Evolutionary conservation across 2,888 invertebrate genomes (phyloP), one percentile per base, ranked within the genome.

Genomic region (Parapristionchus giblindavisi): DNA sequence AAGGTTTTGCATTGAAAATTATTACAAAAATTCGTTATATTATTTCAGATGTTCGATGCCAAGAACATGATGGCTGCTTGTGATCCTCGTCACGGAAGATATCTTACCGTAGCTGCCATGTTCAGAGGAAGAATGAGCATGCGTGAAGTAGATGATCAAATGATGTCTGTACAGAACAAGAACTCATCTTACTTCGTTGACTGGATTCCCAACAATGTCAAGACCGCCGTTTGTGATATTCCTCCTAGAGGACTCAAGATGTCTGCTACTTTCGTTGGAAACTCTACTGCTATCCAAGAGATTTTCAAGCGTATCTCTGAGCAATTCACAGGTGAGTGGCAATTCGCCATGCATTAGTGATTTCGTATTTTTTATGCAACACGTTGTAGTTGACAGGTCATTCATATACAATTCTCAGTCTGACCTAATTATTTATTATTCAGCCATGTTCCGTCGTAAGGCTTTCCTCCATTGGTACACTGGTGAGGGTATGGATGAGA

Each of bases 381-480:
- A n/a, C n/a, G n/a, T n/a, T n/a, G n/a, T n/a, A n/a, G n/a, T n/a
- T n/a, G n/a, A n/a, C n/a, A n/a, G n/a, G n/a, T n/a, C n/a, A n/a
- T n/a, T n/a, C n/a, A n/a, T n/a, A n/a, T n/a, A n/a, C n/a, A n/a
- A n/a, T n/a, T n/a, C n/a, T n/a, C n/a, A n/a, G n/a, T n/a, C n/a
- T n/a, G n/a, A n/a, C n/a, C n/a, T n/a, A n/a, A n/a, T n/a, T n/a
- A n/a, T n/a, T 36, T 56, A 24, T 11, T 54, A 77, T 83, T 11
- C 89, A 75, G 94, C 94, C 86, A 95, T 96, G 95, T 96, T 95
- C 92, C 92, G 94, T 84, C 93, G 96, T 86, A 95, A 94, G 90
- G 96, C 96, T 89, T 96, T 95, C 92, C 92, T 95, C 89, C 95
- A 96, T 91, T 96, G 95, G 95, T 96, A 95, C 91, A 95, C 95